These are phyloP conservation scores for Nannoperca australis DNA, from an alignment of 2,797 vertebrate genomes.

Conservation along the genomic window DNA sequence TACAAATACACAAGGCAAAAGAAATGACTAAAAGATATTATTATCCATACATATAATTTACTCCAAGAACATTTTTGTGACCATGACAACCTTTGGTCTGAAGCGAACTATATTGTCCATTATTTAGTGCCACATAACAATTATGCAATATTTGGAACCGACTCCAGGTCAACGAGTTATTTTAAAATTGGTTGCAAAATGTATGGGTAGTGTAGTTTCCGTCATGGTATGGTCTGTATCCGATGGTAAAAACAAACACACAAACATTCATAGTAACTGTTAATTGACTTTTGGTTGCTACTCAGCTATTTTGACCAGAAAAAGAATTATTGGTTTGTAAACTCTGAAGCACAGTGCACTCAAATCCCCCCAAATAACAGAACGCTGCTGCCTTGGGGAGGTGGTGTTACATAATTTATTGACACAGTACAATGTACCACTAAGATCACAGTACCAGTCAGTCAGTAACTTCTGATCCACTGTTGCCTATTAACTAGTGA, in stretches of 20 bases:
- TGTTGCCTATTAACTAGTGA: slow-evolving; percentile 35
- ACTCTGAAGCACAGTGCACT: background rate
- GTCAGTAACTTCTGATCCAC: slow-evolving; percentile 28
- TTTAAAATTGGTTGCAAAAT: slow-evolving; percentile 24
- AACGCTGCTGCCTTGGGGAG: slow-evolving; percentile 4
- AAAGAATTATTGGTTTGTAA: slow-evolving; percentile 1
- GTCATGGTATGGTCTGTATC: slow-evolving; percentile 3
- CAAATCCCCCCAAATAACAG: slow-evolving; percentile 6
- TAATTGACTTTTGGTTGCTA: background rate
- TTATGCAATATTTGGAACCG: slow-evolving; percentile 8
- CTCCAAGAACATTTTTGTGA: background rate
- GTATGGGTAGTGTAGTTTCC: background rate
- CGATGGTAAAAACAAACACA: background rate
- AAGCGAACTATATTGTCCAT: background rate
- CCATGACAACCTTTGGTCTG: background rate
- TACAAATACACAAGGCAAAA: background rate
- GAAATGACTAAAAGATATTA: slow-evolving; percentile 5
- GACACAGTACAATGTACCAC: slow-evolving; percentile 1
- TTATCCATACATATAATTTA: background rate
- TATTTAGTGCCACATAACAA: slow-evolving; percentile 11
- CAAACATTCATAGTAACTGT: slow-evolving; percentile 6
- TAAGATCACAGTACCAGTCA: slow-evolving; percentile 8
- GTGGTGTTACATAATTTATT: slow-evolving; percentile 31
- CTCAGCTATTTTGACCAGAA: background rate
- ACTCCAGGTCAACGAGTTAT: slow-evolving; percentile 4